A percentile compares a stretch with the other conserved stretches of the same genome.
phyloP scores from a whole-genome alignment of 2,888 invertebrate species.

The Stenchaetothrips biformis region DNA sequence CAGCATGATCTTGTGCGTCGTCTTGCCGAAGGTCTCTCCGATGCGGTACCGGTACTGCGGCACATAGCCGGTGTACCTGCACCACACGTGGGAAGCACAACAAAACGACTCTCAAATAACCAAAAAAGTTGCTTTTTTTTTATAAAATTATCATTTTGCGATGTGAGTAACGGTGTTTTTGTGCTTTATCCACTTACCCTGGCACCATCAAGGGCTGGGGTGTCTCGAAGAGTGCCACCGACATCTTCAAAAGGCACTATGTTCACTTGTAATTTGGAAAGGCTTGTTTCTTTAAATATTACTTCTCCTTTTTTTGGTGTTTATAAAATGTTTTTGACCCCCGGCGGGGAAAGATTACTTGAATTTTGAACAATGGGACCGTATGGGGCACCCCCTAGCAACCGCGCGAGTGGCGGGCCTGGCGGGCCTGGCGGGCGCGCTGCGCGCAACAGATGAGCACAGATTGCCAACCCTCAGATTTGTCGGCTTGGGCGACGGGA shows the following conservation, averaged over 20 bases:
- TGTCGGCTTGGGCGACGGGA: no score
- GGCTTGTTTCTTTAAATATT: not conserved
- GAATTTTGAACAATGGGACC: constrained; percentile 21
- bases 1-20: constrained; percentile 64
- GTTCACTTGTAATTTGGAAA: constrained; percentile 16
- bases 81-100: not conserved
- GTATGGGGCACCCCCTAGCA: not conserved
- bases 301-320: not conserved
- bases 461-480: no score
- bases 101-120: not conserved
- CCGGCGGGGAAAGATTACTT: not conserved
- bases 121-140: not conserved
- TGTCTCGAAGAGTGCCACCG: constrained; percentile 8
- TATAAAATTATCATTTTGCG: not conserved
- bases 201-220: constrained; percentile 4
- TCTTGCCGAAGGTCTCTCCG: constrained; percentile 69
- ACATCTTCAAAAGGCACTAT: not conserved
- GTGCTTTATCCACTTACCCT: not conserved
- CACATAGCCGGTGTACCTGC: constrained; percentile 71
- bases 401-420: not conserved
- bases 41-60: constrained; percentile 68
- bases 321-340: not conserved
- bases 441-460: no score
- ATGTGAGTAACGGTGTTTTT: not conserved
- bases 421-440: not conserved